Base-by-base conservation (phyloP, 2,797 vertebrate genomes). In the Brotula barbata region DNA sequence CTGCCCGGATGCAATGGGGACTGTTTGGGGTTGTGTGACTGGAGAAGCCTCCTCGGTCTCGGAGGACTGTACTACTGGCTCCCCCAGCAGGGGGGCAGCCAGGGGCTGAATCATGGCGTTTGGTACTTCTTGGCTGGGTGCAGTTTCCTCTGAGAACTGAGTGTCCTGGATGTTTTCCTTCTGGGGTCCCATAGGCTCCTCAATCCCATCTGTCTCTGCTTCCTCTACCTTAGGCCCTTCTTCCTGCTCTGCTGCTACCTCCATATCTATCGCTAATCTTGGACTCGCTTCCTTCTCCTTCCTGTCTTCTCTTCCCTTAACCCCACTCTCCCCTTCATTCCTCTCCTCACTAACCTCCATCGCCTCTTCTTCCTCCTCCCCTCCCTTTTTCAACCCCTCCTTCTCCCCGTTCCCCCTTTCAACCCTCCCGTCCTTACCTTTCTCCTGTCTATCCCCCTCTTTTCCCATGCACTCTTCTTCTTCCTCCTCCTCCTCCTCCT, bases 401-500 rank as follows among this genome's bases (percentile, higher is more conserved):
- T 89, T 90, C 49, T 91, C 90, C 45, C 49, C 71, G 1, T 73
- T 68, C 36, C 25, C 47, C 40, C 36, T 87, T 74, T 90, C 89
- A 77, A 85, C 84, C 66, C 88, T 89, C 60, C 86, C 87, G 51
- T 90, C 77, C 71, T 90, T 87, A 84, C 86, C 62, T 8, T n/a
- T 25, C 7, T 7, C 40, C 45, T 54, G 56, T 16, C 52, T 51
- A 34, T 45, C 57, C 33, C 21, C 33, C 41, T 52, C 58, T 42
- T 57, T 73, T 37, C 90, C 23, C 54, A 6, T 33, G 31, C 2
- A 33, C 9, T 33, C 31, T 11, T 33, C 31, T 11, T 33, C 31
- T 11, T 33, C 31, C 73, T 81, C 86, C 64, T 94, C 94, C 0
- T 92, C 93, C 23, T 94, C 72, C 62, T 93, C 91, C 40, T 93